These are phyloP conservation scores for Dasyprocta punctata DNA, from an alignment of 2,113 vertebrate genomes.

Conservation along the genomic window DNA sequence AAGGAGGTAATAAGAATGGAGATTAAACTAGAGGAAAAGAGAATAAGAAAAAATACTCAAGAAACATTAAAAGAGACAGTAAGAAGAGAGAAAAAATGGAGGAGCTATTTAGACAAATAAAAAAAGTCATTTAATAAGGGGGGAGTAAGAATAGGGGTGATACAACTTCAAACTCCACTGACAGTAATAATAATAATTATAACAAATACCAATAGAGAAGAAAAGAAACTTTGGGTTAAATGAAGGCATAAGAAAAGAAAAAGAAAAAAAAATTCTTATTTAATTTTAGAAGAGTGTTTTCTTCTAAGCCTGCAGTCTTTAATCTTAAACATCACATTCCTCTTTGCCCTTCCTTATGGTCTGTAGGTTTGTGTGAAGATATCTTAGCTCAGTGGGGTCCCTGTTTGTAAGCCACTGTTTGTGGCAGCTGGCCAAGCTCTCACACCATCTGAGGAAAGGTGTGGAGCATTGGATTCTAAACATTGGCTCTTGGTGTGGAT, in stretches of 20 bases:
- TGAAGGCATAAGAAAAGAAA: neutral
- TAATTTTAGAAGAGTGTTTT: neutral
- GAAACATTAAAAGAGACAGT: neutral
- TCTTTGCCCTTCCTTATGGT: neutral
- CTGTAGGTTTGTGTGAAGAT: neutral
- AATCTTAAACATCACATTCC: neutral
- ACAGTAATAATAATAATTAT: neutral
- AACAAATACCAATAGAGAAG: neutral
- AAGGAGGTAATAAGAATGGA: neutral
- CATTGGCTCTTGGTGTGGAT: neutral
- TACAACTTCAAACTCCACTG: neutral
- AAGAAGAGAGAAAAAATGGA: neutral
- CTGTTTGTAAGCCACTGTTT: neutral
- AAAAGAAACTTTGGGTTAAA: neutral
- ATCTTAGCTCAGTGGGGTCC: neutral
- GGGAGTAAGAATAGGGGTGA: neutral
- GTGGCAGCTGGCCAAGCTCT: neutral
- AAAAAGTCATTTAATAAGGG: neutral
- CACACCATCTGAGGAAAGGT: neutral
- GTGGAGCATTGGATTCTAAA: neutral
- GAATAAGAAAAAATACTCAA: neutral
- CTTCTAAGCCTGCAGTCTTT: neutral
- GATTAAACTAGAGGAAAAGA: neutral
- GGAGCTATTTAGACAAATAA: neutral
- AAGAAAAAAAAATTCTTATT: neutral